These are phyloP conservation scores for Ophion obscuratus DNA, from an alignment of 2,888 invertebrate species.

Conservation along the genomic window DNA sequence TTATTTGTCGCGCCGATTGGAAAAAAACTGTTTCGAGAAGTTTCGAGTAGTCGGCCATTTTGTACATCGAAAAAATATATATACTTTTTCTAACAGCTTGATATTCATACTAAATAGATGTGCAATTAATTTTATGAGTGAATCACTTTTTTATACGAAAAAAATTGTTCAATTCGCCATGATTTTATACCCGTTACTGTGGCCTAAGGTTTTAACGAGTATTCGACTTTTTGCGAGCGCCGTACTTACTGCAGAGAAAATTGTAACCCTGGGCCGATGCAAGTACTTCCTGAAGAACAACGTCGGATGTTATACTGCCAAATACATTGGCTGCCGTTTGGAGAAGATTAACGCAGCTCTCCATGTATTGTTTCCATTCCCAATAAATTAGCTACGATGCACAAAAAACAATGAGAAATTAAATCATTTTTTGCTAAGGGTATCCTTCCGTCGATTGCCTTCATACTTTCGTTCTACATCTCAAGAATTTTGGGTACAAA, in stretches of 20 bases:
- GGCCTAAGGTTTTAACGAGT: not conserved
- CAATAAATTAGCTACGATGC: slow-evolving; percentile 79
- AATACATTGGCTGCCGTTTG: slow-evolving; percentile 85
- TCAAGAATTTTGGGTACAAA: no score
- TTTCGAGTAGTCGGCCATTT: no score
- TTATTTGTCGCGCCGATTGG: no score
- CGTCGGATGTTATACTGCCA: slow-evolving; percentile 85
- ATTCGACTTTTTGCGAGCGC: not conserved
- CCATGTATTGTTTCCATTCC: slow-evolving; percentile 84
- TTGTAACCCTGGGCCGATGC: slow-evolving; percentile 85
- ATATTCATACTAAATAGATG: no score
- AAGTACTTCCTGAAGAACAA: slow-evolving; percentile 85
- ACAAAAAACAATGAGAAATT: not conserved
- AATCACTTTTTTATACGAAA: no score
- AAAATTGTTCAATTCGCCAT: no score
- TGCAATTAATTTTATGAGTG: no score
- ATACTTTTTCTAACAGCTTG: no score
- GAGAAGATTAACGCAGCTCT: slow-evolving; percentile 85
- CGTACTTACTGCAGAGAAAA: slow-evolving; percentile 85
- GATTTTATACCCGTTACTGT: no score
- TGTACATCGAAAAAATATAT: no score
- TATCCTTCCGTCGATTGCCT: not conserved
- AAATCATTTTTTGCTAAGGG: not conserved
- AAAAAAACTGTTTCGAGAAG: no score
- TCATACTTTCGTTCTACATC: not conserved